Conservation (phyloP, 2,797 vertebrate species). For the Enteromius mattozi region DNA sequence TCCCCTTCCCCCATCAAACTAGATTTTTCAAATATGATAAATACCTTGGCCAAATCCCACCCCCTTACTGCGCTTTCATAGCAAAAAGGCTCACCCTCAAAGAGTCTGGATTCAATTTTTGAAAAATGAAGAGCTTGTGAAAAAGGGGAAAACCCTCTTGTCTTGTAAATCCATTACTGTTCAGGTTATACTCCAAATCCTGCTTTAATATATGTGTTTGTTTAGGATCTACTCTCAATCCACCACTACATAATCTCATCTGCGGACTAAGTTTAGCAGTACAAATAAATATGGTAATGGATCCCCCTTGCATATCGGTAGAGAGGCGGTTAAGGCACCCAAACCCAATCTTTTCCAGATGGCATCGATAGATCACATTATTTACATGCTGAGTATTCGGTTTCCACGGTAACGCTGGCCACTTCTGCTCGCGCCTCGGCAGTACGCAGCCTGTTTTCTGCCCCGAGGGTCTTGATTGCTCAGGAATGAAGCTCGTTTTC, state of each 20-base stretch:
- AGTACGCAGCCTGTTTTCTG: conserved; percentile 26
- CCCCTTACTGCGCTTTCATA: conserved; percentile 53
- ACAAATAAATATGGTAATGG: conserved; percentile 89
- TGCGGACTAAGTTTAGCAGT: conserved; percentile 78
- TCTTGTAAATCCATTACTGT: conserved; percentile 81
- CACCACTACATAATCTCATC: conserved; percentile 69
- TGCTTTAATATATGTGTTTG: conserved; percentile 73
- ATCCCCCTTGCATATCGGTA: conserved; percentile 70
- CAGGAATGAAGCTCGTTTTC: conserved; percentile 66
- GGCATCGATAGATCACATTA: conserved; percentile 88
- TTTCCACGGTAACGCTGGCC: conserved; percentile 83
- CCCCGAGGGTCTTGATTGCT: conserved; percentile 70
- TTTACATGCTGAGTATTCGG: conserved; percentile 87
- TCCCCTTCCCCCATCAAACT: conserved; percentile 36
- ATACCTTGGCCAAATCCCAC: conserved; percentile 58
- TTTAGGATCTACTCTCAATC: conserved; percentile 72
- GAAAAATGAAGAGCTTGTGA: conserved; percentile 74
- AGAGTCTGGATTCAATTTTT: conserved; percentile 80
- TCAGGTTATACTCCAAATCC: conserved; percentile 74
- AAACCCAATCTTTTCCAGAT: conserved; percentile 91
- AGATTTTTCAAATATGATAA: conserved; percentile 63
- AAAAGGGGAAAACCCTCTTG: conserved; percentile 58
- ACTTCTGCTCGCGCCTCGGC: conserved; percentile 73
- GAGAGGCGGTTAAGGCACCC: conserved; percentile 73
- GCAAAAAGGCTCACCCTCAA: conserved; percentile 57